These are phyloP conservation scores for Polymixis flavicincta DNA, from an alignment of 2,888 invertebrate genomes.

Conservation along the genomic window DNA sequence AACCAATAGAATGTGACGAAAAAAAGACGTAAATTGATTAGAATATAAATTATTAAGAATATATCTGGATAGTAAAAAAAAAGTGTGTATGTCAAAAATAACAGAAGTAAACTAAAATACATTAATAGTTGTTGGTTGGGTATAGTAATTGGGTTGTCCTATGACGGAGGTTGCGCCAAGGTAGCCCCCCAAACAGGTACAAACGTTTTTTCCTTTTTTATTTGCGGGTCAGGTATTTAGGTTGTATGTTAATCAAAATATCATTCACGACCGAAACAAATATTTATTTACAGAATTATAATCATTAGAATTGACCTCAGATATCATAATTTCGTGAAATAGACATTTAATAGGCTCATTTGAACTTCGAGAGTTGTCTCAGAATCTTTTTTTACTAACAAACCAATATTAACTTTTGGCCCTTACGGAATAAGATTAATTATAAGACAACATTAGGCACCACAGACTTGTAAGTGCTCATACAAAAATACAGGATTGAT, in stretches of 20 bases:
- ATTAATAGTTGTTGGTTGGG: background rate
- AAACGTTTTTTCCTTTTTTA: background rate
- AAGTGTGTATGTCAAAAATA: background rate
- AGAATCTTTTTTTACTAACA: background rate
- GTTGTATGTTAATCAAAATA: background rate
- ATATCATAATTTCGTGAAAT: background rate
- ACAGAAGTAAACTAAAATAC: background rate
- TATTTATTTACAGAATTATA: background rate
- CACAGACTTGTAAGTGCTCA: background rate
- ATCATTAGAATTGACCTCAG: background rate
- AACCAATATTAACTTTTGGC: background rate
- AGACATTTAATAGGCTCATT: background rate
- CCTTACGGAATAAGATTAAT: background rate
- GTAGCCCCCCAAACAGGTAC: background rate
- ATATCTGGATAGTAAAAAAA: background rate
- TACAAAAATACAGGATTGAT: conserved; percentile 1
- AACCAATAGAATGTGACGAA: background rate
- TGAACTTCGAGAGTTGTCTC: background rate
- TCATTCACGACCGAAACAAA: background rate
- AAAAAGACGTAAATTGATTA: background rate
- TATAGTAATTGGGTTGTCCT: background rate
- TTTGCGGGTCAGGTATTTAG: background rate
- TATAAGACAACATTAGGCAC: background rate
- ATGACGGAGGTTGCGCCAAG: background rate
- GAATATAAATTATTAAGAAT: too few species aligned